Conservation (phyloP, 2,888 invertebrate species). For the Strigamia maritima region DNA sequence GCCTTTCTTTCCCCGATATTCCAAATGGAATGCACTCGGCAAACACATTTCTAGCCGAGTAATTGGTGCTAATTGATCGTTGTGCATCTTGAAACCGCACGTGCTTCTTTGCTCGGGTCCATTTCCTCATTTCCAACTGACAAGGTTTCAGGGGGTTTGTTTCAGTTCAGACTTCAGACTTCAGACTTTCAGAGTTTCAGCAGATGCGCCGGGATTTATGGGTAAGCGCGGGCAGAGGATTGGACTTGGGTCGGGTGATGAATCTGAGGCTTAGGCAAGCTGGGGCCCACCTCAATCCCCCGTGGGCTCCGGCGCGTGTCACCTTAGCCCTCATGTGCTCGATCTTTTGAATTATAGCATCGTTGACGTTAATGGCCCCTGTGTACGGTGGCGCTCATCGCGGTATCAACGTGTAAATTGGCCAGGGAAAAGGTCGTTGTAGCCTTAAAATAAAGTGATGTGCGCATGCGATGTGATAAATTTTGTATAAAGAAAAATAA, state of each 20-base stretch:
- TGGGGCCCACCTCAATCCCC: background rate
- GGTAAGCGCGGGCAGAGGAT: background rate
- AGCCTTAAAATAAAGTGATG: too few relatives aligned
- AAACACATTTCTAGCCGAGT: background rate
- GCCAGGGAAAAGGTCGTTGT: too few relatives aligned
- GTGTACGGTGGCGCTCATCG: background rate
- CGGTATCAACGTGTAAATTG: background rate
- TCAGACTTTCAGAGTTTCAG: background rate
- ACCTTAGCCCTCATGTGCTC: background rate
- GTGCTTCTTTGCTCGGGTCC: slow-evolving; percentile 9
- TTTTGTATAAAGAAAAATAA: background rate
- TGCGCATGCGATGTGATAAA: too few relatives aligned
- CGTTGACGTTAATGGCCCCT: background rate
- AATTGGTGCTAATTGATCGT: slow-evolving; percentile 9
- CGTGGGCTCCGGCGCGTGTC: slow-evolving; percentile 15
- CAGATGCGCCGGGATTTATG: background rate
- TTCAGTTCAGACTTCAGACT: too few relatives aligned
- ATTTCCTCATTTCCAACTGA: background rate
- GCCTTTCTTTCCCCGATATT: background rate
- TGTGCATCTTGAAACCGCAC: background rate
- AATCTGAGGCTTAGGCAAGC: background rate
- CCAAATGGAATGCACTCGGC: background rate
- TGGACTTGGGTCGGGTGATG: slow-evolving; percentile 15
- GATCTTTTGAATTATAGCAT: slow-evolving; percentile 9
- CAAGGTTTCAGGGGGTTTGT: too few relatives aligned